Evolutionary conservation across 1,140 invertebrate genomes (phyloP).

Genomic region (Papilio polytes): DNA sequence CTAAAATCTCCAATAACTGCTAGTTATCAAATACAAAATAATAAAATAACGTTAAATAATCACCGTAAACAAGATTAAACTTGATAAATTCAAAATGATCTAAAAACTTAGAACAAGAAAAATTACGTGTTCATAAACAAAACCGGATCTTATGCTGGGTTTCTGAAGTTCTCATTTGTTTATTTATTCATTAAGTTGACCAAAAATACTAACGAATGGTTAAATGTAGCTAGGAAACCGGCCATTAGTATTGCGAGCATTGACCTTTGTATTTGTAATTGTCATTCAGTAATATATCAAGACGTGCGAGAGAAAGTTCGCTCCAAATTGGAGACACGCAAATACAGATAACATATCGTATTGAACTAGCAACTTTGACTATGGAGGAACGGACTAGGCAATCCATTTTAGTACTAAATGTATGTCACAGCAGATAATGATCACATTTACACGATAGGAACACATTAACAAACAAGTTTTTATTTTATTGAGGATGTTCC

Average conservation of each 20-base stretch:
- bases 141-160: background rate
- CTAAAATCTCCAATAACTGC: no score
- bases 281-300: conserved; percentile 13
- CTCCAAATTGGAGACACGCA: conserved; percentile 18
- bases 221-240: background rate
- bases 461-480: no score
- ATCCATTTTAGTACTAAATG: background rate
- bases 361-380: background rate
- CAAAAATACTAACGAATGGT: no score
- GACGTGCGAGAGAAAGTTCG: conserved; percentile 12
- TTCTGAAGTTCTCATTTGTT: no score
- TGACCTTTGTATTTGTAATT: conserved; percentile 13
- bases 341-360: conserved; percentile 16
- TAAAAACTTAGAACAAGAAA: background rate
- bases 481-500: no score
- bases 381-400: background rate
- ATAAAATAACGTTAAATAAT: no score
- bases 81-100: background rate
- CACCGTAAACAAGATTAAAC: background rate
- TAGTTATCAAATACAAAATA: no score
- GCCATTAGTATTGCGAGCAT: background rate
- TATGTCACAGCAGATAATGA: no score
- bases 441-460: no score
- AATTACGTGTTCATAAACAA: background rate
- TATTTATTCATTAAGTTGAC: no score